Percentiles rank a stretch among this genome's conserved stretches.
Conservation (phyloP, 2,888 invertebrate species). For the Pyrrhia umbra region DNA sequence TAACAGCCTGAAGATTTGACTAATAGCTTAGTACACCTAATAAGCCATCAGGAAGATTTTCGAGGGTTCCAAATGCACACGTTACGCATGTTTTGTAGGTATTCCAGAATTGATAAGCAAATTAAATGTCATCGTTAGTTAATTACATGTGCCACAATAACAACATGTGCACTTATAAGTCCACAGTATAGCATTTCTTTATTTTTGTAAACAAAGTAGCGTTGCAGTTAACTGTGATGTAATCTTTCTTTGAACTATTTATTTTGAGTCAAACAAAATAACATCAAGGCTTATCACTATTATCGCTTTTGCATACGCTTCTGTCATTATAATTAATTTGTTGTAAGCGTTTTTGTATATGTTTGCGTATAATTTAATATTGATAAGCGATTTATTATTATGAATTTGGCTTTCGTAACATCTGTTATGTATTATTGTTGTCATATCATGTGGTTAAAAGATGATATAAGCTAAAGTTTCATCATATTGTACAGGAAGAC, state of each 20-base stretch:
- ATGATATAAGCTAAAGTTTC: background rate
- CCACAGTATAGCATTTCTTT: conserved; percentile 1
- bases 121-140: too few species aligned
- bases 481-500: background rate
- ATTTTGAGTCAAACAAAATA: conserved; percentile 16
- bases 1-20: too few species aligned
- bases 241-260: conserved; percentile 3
- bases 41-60: too few species aligned
- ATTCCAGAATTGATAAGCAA: too few species aligned
- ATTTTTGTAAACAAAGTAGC: conserved; percentile 18
- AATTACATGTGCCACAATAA: background rate
- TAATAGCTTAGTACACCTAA: too few species aligned
- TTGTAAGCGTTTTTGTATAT: background rate
- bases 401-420: background rate
- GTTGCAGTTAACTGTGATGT: conserved; percentile 5
- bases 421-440: background rate
- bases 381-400: background rate
- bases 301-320: conserved; percentile 25
- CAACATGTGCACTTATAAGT: background rate
- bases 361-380: background rate
- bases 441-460: background rate
- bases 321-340: background rate
- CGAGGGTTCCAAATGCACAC: too few species aligned
- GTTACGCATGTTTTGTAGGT: background rate
- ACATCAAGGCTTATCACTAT: conserved; percentile 27